These are phyloP conservation scores for Andrena chrysosceles DNA, from an alignment of 2,888 invertebrate genomes.

Conservation along the genomic window DNA sequence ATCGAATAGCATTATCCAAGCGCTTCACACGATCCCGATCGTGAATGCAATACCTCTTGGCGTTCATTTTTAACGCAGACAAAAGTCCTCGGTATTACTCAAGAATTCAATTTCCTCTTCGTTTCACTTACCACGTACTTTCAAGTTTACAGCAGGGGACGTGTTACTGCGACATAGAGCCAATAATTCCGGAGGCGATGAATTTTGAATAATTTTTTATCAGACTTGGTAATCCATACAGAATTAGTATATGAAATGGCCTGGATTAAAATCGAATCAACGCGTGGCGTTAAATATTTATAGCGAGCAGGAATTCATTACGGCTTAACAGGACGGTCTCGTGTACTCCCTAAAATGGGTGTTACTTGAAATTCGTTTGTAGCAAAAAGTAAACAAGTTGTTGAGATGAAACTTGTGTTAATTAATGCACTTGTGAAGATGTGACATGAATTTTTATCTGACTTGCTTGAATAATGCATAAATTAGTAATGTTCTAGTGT, in stretches of 20 bases:
- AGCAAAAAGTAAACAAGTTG: no score
- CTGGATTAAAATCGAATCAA: conserved; percentile 59
- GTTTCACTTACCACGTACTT: background rate
- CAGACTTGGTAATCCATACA: background rate
- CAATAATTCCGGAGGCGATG: conserved; percentile 2
- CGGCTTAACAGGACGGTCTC: conserved; percentile 50
- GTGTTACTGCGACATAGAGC: background rate
- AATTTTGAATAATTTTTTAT: conserved; percentile 12
- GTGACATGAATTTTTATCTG: no score
- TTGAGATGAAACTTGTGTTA: no score
- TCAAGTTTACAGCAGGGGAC: no score
- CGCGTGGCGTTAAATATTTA: conserved; percentile 68
- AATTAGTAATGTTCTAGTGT: no score
- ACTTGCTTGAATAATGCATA: no score
- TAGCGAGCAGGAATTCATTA: conserved; percentile 61
- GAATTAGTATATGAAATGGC: conserved; percentile 1
- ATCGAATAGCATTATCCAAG: background rate
- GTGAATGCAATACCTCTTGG: background rate
- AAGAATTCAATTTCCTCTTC: background rate
- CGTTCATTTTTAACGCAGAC: background rate
- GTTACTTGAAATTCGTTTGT: no score
- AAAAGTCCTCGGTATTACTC: background rate
- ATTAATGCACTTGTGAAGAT: no score
- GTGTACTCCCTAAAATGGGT: no score
- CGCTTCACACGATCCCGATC: background rate